phyloP scores from a whole-genome alignment of 2,888 invertebrate species.

The Chaetoderma sp. region DNA sequence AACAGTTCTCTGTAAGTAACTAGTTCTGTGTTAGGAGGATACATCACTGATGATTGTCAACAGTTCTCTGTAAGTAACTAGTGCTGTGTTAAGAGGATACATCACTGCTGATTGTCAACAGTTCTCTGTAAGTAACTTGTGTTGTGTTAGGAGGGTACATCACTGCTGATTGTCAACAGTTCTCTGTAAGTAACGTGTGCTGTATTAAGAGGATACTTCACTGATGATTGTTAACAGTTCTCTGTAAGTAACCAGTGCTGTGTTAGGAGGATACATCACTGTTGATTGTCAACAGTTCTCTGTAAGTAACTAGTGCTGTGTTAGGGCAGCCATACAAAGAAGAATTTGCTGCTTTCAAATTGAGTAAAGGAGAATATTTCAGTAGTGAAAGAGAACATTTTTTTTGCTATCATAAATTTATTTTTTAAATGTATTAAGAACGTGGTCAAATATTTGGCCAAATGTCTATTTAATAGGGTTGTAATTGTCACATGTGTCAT shows the following conservation, averaged over 20 bases:
- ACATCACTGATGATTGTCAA: conserved; percentile 83
- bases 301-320: background rate
- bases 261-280: background rate
- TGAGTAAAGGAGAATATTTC: too few species aligned
- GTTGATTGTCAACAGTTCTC: background rate
- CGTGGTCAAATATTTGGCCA: too few species aligned
- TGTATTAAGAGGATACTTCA: background rate
- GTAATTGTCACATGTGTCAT: too few species aligned
- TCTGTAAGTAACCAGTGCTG: background rate
- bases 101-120: conserved; percentile 84
- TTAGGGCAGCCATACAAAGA: background rate
- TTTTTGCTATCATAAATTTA: too few species aligned
- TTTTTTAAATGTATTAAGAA: too few species aligned
- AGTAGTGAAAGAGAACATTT: too few species aligned
- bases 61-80: conserved; percentile 78
- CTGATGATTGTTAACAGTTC: background rate
- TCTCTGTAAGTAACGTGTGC: conserved; percentile 75
- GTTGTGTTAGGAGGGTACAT: conserved; percentile 77
- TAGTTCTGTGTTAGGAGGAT: conserved; percentile 74
- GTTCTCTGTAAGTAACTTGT: conserved; percentile 78
- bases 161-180: conserved; percentile 82
- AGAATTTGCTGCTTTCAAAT: background rate
- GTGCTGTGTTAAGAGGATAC: conserved; percentile 74
- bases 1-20: conserved; percentile 78
- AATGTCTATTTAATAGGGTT: too few species aligned